Base-by-base conservation (phyloP, 2,113 vertebrate genomes). In the Piaya cayana region DNA sequence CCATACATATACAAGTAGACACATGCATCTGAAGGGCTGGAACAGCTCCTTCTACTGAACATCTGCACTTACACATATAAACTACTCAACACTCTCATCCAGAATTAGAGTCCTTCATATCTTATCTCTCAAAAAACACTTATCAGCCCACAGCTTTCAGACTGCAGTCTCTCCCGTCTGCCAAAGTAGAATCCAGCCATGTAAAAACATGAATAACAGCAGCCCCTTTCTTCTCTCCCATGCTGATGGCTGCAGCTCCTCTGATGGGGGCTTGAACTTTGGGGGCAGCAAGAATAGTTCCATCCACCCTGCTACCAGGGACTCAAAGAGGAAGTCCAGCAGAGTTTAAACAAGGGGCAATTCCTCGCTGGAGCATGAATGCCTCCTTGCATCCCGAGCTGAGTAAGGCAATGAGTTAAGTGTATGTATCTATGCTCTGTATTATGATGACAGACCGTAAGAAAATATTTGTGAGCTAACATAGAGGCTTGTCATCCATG, bases 121-220 rank as follows among this genome's bases (percentile, higher is more conserved):
- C 96, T 97, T 97, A 97, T 97, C 96, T 96, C 82, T 92, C 92
- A 55, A 80, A 97, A 96, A 79, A 84, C 83, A 63, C 93, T 96
- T 97, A 97, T 95, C 95, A 96, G 83, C 81, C 92, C 93, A 95
- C 47, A 4, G 96, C 88, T 95, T 96, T 96, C 92, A 95, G 88
- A 95, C 97, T 97, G 96, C 89, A 97, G 95, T 91, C 90, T 96
- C 86, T 92, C 92, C 84, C 2, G n/a, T 74, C 92, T 94, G 96
- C 93, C 95, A 97, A 96, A 97, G 94, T 93, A 88, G 94, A 97
- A 94, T 80, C 30, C 86, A 82, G 96, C 95, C 93, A 95, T 85
- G 49, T 55, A 93, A 90, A 93, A 96, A 79, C 77, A 96, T 8
- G 84, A 92, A 84, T 72, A 96, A 93, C 87, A 87, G 92, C 81